Evolutionary conservation across 2,888 invertebrate species (phyloP).

Genomic region (Coenonympha glycerion): DNA sequence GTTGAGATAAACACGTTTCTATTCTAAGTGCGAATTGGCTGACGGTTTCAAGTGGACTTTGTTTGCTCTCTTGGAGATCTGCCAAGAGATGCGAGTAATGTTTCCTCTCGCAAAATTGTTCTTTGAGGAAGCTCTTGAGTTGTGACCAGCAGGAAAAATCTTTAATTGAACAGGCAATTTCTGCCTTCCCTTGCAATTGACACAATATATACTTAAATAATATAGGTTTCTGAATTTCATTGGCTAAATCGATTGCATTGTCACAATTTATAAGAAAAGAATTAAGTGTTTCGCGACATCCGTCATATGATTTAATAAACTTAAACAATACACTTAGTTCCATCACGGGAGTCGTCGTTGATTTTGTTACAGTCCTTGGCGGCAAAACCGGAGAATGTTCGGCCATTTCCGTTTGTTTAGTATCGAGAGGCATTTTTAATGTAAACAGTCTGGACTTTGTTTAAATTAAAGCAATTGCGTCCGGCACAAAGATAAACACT

Average conservation of each 20-base stretch:
- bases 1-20: too few relatives aligned
- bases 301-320: conserved; percentile 26
- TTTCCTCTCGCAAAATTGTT: conserved; percentile 24
- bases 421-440: too few relatives aligned
- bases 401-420: too few relatives aligned
- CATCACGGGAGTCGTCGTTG: too few relatives aligned
- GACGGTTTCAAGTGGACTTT: too few relatives aligned
- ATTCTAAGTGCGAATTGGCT: too few relatives aligned
- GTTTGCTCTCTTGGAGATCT: too few relatives aligned
- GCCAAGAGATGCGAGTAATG: conserved; percentile 22
- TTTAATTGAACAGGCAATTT: conserved; percentile 20
- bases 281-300: conserved; percentile 18
- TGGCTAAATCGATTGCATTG: conserved; percentile 21
- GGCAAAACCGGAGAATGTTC: too few relatives aligned
- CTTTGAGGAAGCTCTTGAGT: conserved; percentile 25
- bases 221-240: conserved; percentile 15
- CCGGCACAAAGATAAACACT: too few relatives aligned
- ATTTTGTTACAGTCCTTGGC: too few relatives aligned
- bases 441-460: too few relatives aligned
- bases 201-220: conserved; percentile 26
- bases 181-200: conserved; percentile 27
- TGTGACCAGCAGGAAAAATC: conserved; percentile 20
- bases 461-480: too few relatives aligned
- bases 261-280: conserved; percentile 27
- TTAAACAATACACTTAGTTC: conserved; percentile 22